Base-by-base conservation (phyloP, 2,113 vertebrate genomes). In the Corythoichthys haematopterus region DNA sequence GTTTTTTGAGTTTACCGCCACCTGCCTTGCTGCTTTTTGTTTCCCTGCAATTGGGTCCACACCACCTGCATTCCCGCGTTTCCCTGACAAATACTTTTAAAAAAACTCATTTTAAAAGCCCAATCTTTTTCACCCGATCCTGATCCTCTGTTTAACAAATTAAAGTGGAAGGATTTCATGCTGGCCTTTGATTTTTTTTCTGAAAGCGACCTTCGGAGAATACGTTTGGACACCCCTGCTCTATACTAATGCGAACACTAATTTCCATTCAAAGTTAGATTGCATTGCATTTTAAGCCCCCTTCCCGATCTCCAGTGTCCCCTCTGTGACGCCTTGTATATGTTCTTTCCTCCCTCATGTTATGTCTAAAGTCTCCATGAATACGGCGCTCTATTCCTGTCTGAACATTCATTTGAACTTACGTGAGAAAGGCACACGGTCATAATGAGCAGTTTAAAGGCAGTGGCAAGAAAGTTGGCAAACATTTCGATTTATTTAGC, bases 311-410 rank as follows among this genome's bases (percentile, higher is more conserved):
- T 58, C 68, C 55, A 14, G 63, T 76, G 43, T 66, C 48, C 56
- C 12, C 65, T 78, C 80, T 68, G 72, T 62, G 72, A 68, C 78
- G 75, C 60, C 76, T 69, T 3, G 28, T 79, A 72, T 77, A 59
- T 80, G 37, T 43, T 73, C 70, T 76, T 76, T 77, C 75, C 76
- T 76, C 67, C 65, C 71, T 66, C 69, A 71, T 85, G 85, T 88
- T 88, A 72, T 89, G 87, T 89, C 87, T 89, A 64, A 79, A 66
- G 16, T 69, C 46, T 35, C 64, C 50, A 36, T 43, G 68, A 72
- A 78, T 71, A 77, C 70, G 51, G 68, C 55, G 67, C 76, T 37
- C 87, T 88, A 89, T 88, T 88, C 79, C 66, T 78, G 84, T 77
- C 69, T 51, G n/a, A 40, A 33, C 65, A 62, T 77, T 76, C 52